phyloP scores from a whole-genome alignment of 1,140 invertebrate genomes.

The Mesaphorura yosii region DNA sequence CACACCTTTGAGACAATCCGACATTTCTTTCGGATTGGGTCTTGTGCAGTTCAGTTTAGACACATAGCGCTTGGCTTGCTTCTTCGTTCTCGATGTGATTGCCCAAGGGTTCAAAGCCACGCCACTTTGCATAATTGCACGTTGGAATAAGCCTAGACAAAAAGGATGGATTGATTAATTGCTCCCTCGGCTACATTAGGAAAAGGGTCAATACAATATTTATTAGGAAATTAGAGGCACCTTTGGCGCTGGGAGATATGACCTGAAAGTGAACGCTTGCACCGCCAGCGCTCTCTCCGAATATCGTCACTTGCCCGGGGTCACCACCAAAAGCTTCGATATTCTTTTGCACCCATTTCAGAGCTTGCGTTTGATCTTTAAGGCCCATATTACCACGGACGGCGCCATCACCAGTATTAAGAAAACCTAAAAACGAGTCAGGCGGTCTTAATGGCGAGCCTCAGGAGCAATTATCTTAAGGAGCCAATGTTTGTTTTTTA shows the following conservation, averaged over 20 bases:
- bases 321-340: slow-evolving; percentile 49
- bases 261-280: slow-evolving; percentile 47
- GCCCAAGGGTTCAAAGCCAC: slow-evolving; percentile 13
- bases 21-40: slow-evolving; percentile 14
- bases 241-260: slow-evolving; percentile 37
- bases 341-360: slow-evolving; percentile 41
- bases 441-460: neutral
- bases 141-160: slow-evolving; percentile 14
- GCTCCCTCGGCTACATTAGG: too few relatives aligned
- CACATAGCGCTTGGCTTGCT: slow-evolving; percentile 32
- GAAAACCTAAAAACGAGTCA: slow-evolving; percentile 30
- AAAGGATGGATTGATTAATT: too few relatives aligned
- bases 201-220: too few relatives aligned
- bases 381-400: slow-evolving; percentile 34
- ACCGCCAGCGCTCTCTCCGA: slow-evolving; percentile 38
- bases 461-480: neutral
- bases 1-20: slow-evolving; percentile 17
- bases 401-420: slow-evolving; percentile 34
- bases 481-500: neutral
- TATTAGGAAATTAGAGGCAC: too few relatives aligned
- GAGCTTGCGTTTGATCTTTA: slow-evolving; percentile 43
- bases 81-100: slow-evolving; percentile 34
- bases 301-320: slow-evolving; percentile 43
- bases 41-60: slow-evolving; percentile 35
- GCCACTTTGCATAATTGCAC: slow-evolving; percentile 29